These are phyloP conservation scores for Eciton burchellii DNA, from an alignment of 1,140 invertebrate species.

Conservation along the genomic window DNA sequence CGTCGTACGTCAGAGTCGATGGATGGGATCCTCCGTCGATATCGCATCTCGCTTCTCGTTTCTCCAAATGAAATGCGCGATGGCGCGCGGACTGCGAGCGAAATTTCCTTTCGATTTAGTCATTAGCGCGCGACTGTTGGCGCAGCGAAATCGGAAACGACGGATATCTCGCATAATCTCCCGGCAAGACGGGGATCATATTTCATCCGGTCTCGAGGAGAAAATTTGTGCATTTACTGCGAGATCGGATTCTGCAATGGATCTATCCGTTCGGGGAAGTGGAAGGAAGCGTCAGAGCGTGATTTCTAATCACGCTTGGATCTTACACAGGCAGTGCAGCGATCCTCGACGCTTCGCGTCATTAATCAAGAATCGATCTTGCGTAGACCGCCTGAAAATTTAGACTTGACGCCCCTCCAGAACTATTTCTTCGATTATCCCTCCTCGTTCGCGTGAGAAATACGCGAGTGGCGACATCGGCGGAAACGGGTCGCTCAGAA, in stretches of 20 bases:
- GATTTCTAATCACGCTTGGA: no score
- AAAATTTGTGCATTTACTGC: not conserved
- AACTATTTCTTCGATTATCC: not conserved
- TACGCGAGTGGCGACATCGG: not conserved
- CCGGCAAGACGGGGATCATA: not conserved
- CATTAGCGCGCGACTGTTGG: not conserved
- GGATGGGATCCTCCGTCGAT: constrained; percentile 46
- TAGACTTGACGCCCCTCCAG: no score
- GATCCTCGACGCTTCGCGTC: no score
- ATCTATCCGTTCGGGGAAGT: no score
- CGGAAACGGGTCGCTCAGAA: not conserved
- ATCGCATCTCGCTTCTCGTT: constrained; percentile 33
- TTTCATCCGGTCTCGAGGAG: not conserved
- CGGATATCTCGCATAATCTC: not conserved
- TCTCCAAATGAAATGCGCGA: constrained; percentile 17
- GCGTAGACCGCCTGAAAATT: no score
- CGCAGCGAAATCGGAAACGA: not conserved
- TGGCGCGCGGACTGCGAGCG: not conserved
- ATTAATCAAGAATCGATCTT: not conserved
- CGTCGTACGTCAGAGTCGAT: constrained; percentile 48
- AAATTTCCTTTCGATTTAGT: constrained; percentile 12
- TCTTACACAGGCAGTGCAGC: no score
- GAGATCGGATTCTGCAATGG: not conserved
- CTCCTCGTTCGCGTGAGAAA: not conserved
- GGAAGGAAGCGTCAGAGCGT: no score